A percentile compares a stretch with the other conserved stretches of the same genome.
These are phyloP conservation scores for Prochilodus magdalenae DNA, from an alignment of 2,113 vertebrate species.

Conservation along the genomic window DNA sequence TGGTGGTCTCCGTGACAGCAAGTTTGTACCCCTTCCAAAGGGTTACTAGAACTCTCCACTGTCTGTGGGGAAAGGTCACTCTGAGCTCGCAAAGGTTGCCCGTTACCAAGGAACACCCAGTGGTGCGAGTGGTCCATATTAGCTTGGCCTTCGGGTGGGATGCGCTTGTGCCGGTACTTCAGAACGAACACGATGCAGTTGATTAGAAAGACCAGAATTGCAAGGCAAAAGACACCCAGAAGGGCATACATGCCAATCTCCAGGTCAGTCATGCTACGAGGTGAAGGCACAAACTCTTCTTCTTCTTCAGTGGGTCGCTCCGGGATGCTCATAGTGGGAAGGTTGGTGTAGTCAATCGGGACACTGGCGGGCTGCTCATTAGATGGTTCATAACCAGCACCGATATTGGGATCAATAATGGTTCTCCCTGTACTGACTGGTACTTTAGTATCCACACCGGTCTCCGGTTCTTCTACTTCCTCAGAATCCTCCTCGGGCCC, in stretches of 20 bases:
- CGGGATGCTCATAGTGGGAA: constrained; percentile 85
- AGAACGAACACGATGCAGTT: constrained; percentile 98
- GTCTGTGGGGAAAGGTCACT: constrained; percentile 90
- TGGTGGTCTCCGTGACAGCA: constrained; percentile 94
- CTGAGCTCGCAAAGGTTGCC: constrained; percentile 90
- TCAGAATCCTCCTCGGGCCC: constrained; percentile 83
- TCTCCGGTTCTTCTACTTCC: constrained; percentile 78
- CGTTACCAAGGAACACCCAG: constrained; percentile 97
- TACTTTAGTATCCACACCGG: constrained; percentile 60
- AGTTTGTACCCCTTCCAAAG: constrained; percentile 86
- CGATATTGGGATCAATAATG: constrained; percentile 72
- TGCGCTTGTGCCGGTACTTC: constrained; percentile 94
- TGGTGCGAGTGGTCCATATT: constrained; percentile 99
- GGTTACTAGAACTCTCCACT: constrained; percentile 84
- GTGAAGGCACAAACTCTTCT: constrained; percentile 82
- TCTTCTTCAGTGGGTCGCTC: constrained; percentile 76
- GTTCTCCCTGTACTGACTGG: constrained; percentile 79
- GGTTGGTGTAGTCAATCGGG: constrained; percentile 84
- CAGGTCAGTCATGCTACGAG: constrained; percentile 92
- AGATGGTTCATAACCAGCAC: constrained; percentile 71
- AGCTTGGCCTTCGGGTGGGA: constrained; percentile 94
- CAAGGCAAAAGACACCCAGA: constrained; percentile 94
- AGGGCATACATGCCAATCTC: constrained; percentile 99
- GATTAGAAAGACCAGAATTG: constrained; percentile 98
- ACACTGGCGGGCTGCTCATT: constrained; percentile 80